Percentiles rank a stretch among this genome's conserved stretches.
These are phyloP conservation scores for Perodicticus potto DNA, from an alignment of 2,797 vertebrate species.

Conservation along the genomic window DNA sequence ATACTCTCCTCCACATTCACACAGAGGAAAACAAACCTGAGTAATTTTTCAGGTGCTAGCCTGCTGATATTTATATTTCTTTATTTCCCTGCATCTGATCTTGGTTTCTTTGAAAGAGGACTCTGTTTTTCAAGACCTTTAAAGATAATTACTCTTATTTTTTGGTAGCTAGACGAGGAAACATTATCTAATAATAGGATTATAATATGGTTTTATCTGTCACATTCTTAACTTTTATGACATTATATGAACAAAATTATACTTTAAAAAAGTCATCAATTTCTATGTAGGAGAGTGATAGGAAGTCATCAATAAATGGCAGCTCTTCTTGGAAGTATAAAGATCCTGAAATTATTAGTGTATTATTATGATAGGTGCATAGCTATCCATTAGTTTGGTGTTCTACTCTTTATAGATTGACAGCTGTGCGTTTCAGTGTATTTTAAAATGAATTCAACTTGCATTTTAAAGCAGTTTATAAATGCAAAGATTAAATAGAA, in stretches of 20 bases:
- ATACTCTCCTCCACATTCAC: not conserved
- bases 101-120: not conserved
- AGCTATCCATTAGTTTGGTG: not conserved
- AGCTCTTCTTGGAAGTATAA: not conserved
- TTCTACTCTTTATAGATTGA: constrained; percentile 1
- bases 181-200: not conserved
- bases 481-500: not conserved
- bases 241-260: not conserved
- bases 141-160: not conserved
- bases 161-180: not conserved
- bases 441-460: not conserved
- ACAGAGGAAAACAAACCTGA: not conserved
- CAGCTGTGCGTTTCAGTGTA: not conserved
- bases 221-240: not conserved
- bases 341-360: not conserved
- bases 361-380: not conserved
- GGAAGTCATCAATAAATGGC: not conserved
- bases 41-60: not conserved
- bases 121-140: not conserved
- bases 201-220: not conserved
- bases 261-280: not conserved
- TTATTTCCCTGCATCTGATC: not conserved
- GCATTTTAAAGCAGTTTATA: not conserved
- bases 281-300: not conserved
- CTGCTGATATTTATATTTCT: not conserved